phyloP scores from a whole-genome alignment of 1,140 invertebrate genomes.

The Pollicipes pollicipes region DNA sequence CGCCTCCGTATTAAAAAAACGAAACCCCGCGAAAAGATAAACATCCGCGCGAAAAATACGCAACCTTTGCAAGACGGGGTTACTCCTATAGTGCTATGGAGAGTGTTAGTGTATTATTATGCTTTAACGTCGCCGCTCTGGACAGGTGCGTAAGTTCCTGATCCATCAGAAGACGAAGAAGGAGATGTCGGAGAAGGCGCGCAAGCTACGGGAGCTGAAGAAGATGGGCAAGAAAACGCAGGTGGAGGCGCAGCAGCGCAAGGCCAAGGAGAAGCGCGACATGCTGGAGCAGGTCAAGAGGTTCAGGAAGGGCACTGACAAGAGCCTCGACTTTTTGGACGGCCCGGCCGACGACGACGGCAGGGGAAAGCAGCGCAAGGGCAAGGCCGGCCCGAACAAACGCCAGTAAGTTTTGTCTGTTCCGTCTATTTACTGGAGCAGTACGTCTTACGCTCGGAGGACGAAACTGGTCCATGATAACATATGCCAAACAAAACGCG shows the following conservation, averaged over 20 bases:
- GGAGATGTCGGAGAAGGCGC: conserved; percentile 70
- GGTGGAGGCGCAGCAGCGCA: conserved; percentile 58
- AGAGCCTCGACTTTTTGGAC: conserved; percentile 65
- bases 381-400: neutral
- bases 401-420: too few relatives aligned
- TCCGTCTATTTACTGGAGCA: too few relatives aligned
- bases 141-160: conserved; percentile 54
- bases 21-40: too few relatives aligned
- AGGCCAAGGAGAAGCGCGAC: conserved; percentile 34
- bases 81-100: too few relatives aligned
- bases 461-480: too few relatives aligned
- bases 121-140: too few relatives aligned
- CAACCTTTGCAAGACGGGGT: too few relatives aligned
- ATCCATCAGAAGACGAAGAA: conserved; percentile 63
- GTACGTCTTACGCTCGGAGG: too few relatives aligned
- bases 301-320: conserved; percentile 58
- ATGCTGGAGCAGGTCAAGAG: conserved; percentile 50
- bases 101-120: too few relatives aligned
- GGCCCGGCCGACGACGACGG: conserved; percentile 24
- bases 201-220: conserved; percentile 69
- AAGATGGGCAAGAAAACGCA: conserved; percentile 85
- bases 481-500: too few relatives aligned
- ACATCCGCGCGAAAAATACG: too few relatives aligned
- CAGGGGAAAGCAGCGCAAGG: conserved; percentile 24
- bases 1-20: too few relatives aligned